A percentile compares a stretch with the other conserved stretches of the same genome.
Conservation (phyloP, 2,888 invertebrate genomes). For the Lottia gigantea region DNA sequence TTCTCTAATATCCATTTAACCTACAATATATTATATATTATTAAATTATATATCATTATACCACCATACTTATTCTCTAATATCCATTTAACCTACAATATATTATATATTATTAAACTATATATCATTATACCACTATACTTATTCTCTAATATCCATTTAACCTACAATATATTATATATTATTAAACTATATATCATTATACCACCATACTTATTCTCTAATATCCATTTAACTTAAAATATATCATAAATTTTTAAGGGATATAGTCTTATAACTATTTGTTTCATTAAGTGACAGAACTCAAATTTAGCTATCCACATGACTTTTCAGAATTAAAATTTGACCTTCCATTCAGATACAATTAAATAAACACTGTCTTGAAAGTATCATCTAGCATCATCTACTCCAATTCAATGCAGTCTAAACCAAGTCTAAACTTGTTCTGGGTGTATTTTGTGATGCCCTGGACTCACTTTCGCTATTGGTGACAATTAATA, state of each 20-base stretch:
- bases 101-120: conserved; percentile 33
- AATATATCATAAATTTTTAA: conserved; percentile 11
- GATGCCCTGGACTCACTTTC: too few species aligned
- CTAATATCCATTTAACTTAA: conserved; percentile 38
- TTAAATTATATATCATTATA: conserved; percentile 38
- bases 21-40: conserved; percentile 36
- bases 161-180: conserved; percentile 27
- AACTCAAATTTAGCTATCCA: too few species aligned
- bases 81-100: conserved; percentile 39
- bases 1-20: conserved; percentile 36
- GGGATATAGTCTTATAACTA: too few species aligned
- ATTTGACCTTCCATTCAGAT: too few species aligned
- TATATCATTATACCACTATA: conserved; percentile 43
- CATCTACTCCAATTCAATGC: too few species aligned
- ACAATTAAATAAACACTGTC: too few species aligned
- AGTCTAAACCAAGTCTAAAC: too few species aligned
- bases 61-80: conserved; percentile 36
- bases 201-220: conserved; percentile 36
- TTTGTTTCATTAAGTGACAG: too few species aligned
- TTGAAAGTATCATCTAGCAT: too few species aligned
- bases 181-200: conserved; percentile 37
- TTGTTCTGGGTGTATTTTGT: too few species aligned
- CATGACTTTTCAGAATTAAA: neutral
- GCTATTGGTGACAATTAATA: too few species aligned
- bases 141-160: conserved; percentile 35